Percentiles rank a stretch among this genome's conserved stretches.
Conservation (phyloP, 2,888 invertebrate genomes). For the Phaonia tiefii region DNA sequence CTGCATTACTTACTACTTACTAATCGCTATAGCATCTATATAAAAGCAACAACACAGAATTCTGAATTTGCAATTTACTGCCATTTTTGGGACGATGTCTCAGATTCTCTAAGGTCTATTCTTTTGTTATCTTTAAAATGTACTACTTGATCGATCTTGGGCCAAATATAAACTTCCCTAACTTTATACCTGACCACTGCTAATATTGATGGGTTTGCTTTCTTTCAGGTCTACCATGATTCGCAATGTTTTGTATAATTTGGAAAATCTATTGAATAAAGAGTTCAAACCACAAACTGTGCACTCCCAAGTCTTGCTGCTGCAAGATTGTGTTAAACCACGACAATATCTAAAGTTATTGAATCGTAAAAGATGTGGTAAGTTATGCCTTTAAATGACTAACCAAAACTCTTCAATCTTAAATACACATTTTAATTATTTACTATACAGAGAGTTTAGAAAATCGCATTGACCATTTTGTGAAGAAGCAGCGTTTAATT, state of each 20-base stretch:
- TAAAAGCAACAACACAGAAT: too few species aligned
- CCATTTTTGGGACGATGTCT: too few species aligned
- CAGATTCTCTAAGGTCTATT: too few species aligned
- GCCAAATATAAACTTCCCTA: too few species aligned
- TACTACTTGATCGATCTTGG: too few species aligned
- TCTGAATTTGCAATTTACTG: too few species aligned
- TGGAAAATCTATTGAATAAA: conserved; percentile 77
- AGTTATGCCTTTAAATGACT: conserved; percentile 80
- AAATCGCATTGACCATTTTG: conserved; percentile 88
- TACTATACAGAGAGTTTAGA: conserved; percentile 89
- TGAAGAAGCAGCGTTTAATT: conserved; percentile 84
- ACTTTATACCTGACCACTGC: too few species aligned
- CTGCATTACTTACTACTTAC: too few species aligned
- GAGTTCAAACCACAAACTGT: conserved; percentile 70
- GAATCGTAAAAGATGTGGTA: conserved; percentile 89
- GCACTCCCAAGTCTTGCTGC: conserved; percentile 82
- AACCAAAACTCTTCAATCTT: too few species aligned
- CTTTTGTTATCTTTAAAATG: too few species aligned
- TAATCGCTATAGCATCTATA: too few species aligned
- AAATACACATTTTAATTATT: background rate
- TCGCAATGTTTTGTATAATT: conserved; percentile 82
- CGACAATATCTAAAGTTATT: conserved; percentile 88
- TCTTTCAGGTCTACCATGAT: conserved; percentile 82
- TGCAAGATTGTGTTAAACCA: conserved; percentile 86
- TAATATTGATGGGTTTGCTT: too few species aligned